Base-by-base conservation (phyloP, 2,888 invertebrate genomes). In the Zootermopsis nevadensis region DNA sequence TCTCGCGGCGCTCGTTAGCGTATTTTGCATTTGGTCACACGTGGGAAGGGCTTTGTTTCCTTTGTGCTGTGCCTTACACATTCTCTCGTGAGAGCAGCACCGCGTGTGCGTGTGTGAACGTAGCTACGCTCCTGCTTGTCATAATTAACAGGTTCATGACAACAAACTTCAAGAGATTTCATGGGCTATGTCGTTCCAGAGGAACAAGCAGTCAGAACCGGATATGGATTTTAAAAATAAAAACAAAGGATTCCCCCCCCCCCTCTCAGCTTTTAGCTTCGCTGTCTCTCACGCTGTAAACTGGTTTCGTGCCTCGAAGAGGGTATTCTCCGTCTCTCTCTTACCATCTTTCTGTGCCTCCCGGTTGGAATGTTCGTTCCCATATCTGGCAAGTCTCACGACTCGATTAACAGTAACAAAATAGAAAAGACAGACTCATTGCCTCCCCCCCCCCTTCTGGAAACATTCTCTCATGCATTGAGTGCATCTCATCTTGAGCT, bases 251-350 rank as follows among this genome's bases (percentile, higher is more conserved):
- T 69, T 33, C 60, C 7, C 27, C 60, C 60, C 10, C 24, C 60
- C 0, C 6, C n/a, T 12, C 6, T 60, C n/a, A 2, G 60, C 60
- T n/a, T 60, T n/a, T 60, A 60, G n/a, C 60, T 60, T 60, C 60
- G n/a, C 60, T 27, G 27, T 69, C 74, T 74, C 74, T 42, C 74
- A 42, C 74, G 74, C 74, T n/a, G 74, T 38, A 42, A 74, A 74
- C 74, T 74, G 74, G 74, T 74, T 74, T 74, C 69, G 33, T 69
- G 69, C 69, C 69, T 69, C 69, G 33, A 30, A 69, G 69, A 69
- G 33, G 3, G 8, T 24, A 22, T 0, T 33, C 33, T 12, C 12
- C 19, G 27, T 66, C 66, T 31, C 30, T 67, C 31, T 67, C 67
- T 27, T 31, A 42, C 22, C 55, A 22, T 15, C 55, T 55, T 4